phyloP scores from a whole-genome alignment of 2,888 invertebrate genomes.

The Thyatira batis region DNA sequence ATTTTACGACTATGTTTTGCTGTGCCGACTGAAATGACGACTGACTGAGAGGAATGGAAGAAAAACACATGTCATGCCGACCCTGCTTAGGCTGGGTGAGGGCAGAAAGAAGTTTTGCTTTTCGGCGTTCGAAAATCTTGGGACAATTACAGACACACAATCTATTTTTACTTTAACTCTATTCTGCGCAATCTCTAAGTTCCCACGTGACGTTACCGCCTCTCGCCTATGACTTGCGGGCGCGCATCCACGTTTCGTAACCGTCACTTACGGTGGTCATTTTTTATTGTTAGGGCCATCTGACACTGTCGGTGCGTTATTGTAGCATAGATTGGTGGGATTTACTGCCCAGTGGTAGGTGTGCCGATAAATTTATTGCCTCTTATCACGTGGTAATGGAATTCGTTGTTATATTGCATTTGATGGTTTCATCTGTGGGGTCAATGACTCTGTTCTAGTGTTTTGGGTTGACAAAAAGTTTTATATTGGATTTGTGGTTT shows the following conservation, averaged over 20 bases:
- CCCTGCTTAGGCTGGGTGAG: too few relatives aligned
- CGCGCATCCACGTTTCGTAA: conserved; percentile 56
- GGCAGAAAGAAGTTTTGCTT: too few relatives aligned
- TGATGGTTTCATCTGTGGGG: conserved; percentile 34
- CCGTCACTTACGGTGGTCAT: conserved; percentile 60
- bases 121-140: too few relatives aligned
- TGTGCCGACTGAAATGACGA: too few relatives aligned
- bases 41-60: too few relatives aligned
- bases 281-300: conserved; percentile 75
- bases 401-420: conserved; percentile 36
- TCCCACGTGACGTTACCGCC: conserved; percentile 8
- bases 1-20: too few relatives aligned
- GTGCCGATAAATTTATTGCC: conserved; percentile 73
- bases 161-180: too few relatives aligned
- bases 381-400: conserved; percentile 71
- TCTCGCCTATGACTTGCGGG: conserved; percentile 16
- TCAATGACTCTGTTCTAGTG: conserved; percentile 18
- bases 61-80: too few relatives aligned
- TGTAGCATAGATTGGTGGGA: conserved; percentile 57
- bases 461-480: not conserved
- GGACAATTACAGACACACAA: too few relatives aligned
- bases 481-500: not conserved
- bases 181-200: not conserved
- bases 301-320: conserved; percentile 61
- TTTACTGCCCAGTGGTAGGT: conserved; percentile 55